Conservation (phyloP, 2,888 invertebrate species). For the Spicauda simplicius region DNA sequence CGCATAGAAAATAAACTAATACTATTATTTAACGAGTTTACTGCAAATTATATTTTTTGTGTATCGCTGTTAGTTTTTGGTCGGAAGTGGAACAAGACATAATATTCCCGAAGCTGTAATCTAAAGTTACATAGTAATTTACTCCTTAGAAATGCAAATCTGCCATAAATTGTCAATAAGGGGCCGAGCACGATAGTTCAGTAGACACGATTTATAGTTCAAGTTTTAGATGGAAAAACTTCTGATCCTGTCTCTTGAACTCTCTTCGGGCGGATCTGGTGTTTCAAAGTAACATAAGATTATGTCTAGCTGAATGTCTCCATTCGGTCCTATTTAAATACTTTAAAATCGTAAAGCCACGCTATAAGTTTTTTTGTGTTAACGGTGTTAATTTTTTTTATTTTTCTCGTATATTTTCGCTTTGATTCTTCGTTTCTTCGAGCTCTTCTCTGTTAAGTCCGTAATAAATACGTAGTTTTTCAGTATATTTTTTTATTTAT, state of each 20-base stretch:
- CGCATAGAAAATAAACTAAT: too few relatives aligned
- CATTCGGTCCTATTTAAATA: not conserved
- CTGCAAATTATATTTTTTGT: too few relatives aligned
- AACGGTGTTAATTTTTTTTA: not conserved
- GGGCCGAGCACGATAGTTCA: slow-evolving; percentile 48
- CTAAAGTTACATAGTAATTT: slow-evolving; percentile 33
- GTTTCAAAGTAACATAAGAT: slow-evolving; percentile 43
- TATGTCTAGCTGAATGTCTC: slow-evolving; percentile 21
- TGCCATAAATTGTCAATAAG: slow-evolving; percentile 78
- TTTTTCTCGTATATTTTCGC: too few relatives aligned
- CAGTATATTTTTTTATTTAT: too few relatives aligned
- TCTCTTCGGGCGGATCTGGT: slow-evolving; percentile 48
- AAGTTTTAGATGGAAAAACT: slow-evolving; percentile 83
- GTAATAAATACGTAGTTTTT: too few relatives aligned
- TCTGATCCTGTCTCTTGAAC: slow-evolving; percentile 64
- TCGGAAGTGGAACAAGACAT: not conserved
- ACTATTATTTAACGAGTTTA: too few relatives aligned
- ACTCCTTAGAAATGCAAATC: slow-evolving; percentile 71
- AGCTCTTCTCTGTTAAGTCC: too few relatives aligned
- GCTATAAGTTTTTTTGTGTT: not conserved
- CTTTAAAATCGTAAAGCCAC: too few relatives aligned
- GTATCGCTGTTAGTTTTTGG: not conserved
- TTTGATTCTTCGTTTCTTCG: too few relatives aligned
- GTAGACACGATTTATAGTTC: slow-evolving; percentile 71
- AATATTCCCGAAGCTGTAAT: slow-evolving; percentile 17